Evolutionary conservation across 1,140 invertebrate genomes (phyloP), one percentile per base, ranked within the genome.

Genomic region (Drosophila insularis): DNA sequence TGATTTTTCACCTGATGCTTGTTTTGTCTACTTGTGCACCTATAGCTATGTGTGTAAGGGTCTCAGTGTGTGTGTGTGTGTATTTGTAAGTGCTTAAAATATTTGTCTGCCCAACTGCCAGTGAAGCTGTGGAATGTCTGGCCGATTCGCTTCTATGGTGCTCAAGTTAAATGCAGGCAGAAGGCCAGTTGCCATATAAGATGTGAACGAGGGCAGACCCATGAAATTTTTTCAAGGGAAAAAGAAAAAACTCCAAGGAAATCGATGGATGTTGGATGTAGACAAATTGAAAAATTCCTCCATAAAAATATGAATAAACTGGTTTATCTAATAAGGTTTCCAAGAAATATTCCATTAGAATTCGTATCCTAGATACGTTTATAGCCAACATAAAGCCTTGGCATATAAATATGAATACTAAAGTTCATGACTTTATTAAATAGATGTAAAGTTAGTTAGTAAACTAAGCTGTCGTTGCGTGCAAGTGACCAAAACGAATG

Each of bases 1-100:
- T 89, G 84, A 89, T 89, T 89, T 89, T 89, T 89, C 84, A 89
- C 84, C 84, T 89, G 84, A 89, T 89, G 84, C 84, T 53, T 43
- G 32, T 66, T 50, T 27, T 50, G 17, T 50, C 17, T 50, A 50
- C 17, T 11, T 50, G 35, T 27, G 35, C 35, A 37, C 35, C n/a
- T 61, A 54, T 17, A 19, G 7, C 31, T 39, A 50, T 43, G 31
- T 39, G 27, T 37, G 8, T 32, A 7, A 6, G 31, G 2, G 31
- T 7, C 31, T 7, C 31, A 14, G 39, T 40, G n/a, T n/a, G 39
- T n/a, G 13, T 43, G n/a, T 35, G 53, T 39, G 35, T 55, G 19
- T 53, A 60, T 63, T 23, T 71, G 65, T 61, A 69, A 71, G 84
- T 74, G 84, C 76, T 87, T 84, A 87, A 87, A 87, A 84, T 87